A percentile compares a stretch with the other conserved stretches of the same genome.
Evolutionary conservation across 2,888 invertebrate genomes (phyloP).

Genomic region (Pseudococcus viburni): DNA sequence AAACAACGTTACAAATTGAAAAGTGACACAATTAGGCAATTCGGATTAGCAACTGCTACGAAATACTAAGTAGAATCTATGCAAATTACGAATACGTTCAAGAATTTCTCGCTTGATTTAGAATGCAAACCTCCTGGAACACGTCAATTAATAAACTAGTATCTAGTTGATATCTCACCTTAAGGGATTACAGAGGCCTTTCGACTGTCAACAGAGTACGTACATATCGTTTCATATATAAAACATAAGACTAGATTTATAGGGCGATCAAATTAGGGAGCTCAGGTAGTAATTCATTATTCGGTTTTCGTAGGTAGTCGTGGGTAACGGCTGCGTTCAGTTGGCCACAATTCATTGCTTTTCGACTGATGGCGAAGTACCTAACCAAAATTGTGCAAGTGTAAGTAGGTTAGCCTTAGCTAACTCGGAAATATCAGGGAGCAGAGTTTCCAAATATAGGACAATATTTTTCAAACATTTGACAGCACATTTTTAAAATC

Average conservation of each 20-base stretch:
- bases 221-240: slow-evolving; percentile 27
- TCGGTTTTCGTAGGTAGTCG: background rate
- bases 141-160: slow-evolving; percentile 2
- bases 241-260: background rate
- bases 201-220: background rate
- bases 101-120: slow-evolving; percentile 15
- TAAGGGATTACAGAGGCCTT: background rate
- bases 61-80: background rate
- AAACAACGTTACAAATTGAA: background rate
- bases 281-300: background rate
- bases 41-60: background rate
- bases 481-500: too few relatives aligned
- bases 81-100: background rate
- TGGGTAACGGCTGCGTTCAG: background rate
- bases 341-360: slow-evolving; percentile 8
- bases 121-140: slow-evolving; percentile 23
- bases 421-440: background rate
- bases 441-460: background rate
- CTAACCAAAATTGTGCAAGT: background rate
- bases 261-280: background rate
- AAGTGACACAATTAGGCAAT: background rate
- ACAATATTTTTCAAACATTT: too few relatives aligned
- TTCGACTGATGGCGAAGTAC: background rate
- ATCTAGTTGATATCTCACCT: slow-evolving; percentile 4
- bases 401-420: background rate